phyloP scores from a whole-genome alignment of 2,888 invertebrate genomes.

The Machimus atricapillus region DNA sequence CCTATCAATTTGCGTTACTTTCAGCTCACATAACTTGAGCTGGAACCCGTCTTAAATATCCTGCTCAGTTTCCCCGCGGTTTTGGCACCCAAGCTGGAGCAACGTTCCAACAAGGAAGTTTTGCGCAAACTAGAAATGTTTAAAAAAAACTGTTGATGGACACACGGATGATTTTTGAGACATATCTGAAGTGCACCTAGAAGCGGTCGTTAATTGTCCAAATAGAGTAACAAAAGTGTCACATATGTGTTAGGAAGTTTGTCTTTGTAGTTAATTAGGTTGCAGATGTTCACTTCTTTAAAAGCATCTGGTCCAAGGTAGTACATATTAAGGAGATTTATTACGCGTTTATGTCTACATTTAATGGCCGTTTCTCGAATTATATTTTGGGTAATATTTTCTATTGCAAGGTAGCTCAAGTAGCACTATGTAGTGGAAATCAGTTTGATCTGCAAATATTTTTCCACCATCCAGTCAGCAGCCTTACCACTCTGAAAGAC shows the following conservation, averaged over 20 bases:
- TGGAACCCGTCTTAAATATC: constrained; percentile 5
- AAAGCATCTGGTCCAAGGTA: background rate
- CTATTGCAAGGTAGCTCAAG: background rate
- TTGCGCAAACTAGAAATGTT: background rate
- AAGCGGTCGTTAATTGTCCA: background rate
- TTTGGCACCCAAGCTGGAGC: background rate
- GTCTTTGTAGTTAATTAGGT: background rate
- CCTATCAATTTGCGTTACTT: constrained; percentile 4
- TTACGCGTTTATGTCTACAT: background rate
- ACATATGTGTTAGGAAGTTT: background rate
- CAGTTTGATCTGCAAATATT: background rate
- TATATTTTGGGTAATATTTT: background rate
- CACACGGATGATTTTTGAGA: background rate
- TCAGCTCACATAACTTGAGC: constrained; percentile 1
- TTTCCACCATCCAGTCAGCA: background rate
- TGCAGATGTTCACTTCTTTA: background rate
- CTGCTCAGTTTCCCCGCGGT: background rate
- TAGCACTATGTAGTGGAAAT: background rate
- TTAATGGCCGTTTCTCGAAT: background rate
- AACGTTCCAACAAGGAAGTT: constrained; percentile 4
- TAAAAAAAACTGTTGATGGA: background rate
- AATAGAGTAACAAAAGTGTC: background rate
- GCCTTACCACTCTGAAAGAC: background rate
- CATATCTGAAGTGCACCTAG: background rate
- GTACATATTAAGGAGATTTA: background rate